Conservation (phyloP, 2,888 invertebrate species). For the Ernsta delagoae region DNA sequence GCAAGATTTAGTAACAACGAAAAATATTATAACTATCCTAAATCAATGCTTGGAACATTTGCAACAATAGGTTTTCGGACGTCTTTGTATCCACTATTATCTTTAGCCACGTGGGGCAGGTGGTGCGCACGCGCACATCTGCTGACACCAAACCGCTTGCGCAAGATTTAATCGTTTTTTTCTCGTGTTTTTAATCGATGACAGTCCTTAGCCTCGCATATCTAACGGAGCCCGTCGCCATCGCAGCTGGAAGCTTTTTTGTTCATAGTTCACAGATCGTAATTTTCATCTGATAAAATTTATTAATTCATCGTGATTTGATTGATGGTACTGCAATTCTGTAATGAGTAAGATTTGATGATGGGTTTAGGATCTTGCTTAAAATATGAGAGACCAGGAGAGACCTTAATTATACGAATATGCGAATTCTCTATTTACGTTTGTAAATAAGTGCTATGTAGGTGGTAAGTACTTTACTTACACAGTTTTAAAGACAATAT, state of each 20-base stretch:
- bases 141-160: constrained; percentile 71
- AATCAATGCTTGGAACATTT: constrained; percentile 67
- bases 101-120: constrained; percentile 81
- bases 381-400: too few species aligned
- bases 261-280: constrained; percentile 25
- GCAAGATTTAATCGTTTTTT: constrained; percentile 80
- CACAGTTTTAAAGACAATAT: too few species aligned
- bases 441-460: too few species aligned
- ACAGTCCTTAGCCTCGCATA: constrained; percentile 73
- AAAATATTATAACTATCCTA: constrained; percentile 51
- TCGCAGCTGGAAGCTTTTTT: constrained; percentile 57
- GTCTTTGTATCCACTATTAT: constrained; percentile 70
- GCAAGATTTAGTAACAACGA: constrained; percentile 15
- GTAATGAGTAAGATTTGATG: background rate
- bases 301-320: constrained; percentile 38
- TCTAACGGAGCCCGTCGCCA: constrained; percentile 52
- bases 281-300: constrained; percentile 41
- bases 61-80: constrained; percentile 67
- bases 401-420: too few species aligned
- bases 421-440: too few species aligned
- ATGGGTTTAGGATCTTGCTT: too few species aligned
- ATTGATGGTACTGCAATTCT: constrained; percentile 11
- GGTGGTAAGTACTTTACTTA: too few species aligned
- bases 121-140: constrained; percentile 82
- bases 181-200: constrained; percentile 59